Evolutionary conservation across 2,113 vertebrate genomes (phyloP), one percentile per base, ranked within the genome.

Genomic region (Plestiodon gilberti): DNA sequence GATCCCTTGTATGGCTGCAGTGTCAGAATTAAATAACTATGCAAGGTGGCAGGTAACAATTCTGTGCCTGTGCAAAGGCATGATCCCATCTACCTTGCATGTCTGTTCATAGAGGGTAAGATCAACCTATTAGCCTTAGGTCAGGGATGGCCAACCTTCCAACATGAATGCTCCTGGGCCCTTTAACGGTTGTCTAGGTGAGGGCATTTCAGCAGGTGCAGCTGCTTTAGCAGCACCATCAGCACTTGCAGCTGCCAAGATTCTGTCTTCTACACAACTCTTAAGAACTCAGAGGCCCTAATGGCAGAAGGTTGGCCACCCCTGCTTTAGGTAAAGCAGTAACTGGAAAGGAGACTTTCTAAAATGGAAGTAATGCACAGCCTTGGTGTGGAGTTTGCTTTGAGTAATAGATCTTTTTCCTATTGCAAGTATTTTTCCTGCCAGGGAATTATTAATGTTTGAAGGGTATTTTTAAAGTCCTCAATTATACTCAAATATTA

Each of bases 401-500:
- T 86, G 25, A 81, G 64, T 84, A 90, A 30, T 89, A 65, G 22
- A 70, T 93, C 43, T 28, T 33, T 11, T 92, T 64, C 85, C 84
- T 90, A 86, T 81, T 76, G 84, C 64, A 88, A 87, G 85, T 69
- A 90, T 75, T 28, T 88, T 92, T 92, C 83, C 90, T 94, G 88
- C 93, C 92, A 93, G 82, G 82, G 89, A 95, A 92, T 93, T 90
- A 90, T 67, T 94, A 90, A 94, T 92, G 92, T 93, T 89, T 90
- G 92, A 82, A 89, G 83, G 91, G 73, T 0, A 0, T 90, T 95
- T 94, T 65, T 93, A 90, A 94, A 94, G 88, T 89, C 93, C 92
- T 95, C 93, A 95, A 94, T 95, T 95, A 93, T 90, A 95, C 92
- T 94, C 93, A 94, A 94, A 93, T 95, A 92, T 92, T 94, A 92